Percentiles rank a stretch among this genome's conserved stretches.
These are phyloP conservation scores for Artibeus jamaicensis DNA, from an alignment of 2,797 vertebrate genomes.

Conservation along the genomic window DNA sequence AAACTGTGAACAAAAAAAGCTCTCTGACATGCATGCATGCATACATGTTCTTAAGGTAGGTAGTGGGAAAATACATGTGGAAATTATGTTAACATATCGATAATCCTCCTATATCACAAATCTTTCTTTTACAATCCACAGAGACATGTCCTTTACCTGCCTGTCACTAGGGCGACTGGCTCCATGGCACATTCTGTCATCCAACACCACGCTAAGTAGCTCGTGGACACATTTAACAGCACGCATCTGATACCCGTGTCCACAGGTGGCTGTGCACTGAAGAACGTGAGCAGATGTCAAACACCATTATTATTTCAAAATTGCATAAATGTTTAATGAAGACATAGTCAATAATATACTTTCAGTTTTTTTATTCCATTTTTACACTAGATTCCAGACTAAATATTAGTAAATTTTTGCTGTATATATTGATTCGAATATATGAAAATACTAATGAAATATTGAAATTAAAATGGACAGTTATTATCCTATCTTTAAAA, in stretches of 20 bases:
- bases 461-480: neutral
- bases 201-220: slow-evolving; percentile 82
- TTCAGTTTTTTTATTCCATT: neutral
- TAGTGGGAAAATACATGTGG: neutral
- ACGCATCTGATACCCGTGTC: slow-evolving; percentile 92
- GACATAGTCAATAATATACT: neutral
- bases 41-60: neutral
- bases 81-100: neutral
- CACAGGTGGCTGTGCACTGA: slow-evolving; percentile 94
- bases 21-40: neutral
- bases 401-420: neutral
- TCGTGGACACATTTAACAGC: slow-evolving; percentile 91
- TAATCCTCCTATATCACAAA: neutral
- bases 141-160: slow-evolving; percentile 56
- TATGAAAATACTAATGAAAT: neutral
- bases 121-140: neutral
- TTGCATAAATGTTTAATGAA: neutral
- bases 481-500: neutral
- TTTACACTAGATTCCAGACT: neutral
- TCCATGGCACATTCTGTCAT: slow-evolving; percentile 89
- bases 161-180: slow-evolving; percentile 86
- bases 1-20: neutral
- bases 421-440: neutral
- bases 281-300: neutral
- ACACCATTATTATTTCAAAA: neutral